Conservation (phyloP, 2,113 vertebrate genomes). For the Vireo altiloquus region DNA sequence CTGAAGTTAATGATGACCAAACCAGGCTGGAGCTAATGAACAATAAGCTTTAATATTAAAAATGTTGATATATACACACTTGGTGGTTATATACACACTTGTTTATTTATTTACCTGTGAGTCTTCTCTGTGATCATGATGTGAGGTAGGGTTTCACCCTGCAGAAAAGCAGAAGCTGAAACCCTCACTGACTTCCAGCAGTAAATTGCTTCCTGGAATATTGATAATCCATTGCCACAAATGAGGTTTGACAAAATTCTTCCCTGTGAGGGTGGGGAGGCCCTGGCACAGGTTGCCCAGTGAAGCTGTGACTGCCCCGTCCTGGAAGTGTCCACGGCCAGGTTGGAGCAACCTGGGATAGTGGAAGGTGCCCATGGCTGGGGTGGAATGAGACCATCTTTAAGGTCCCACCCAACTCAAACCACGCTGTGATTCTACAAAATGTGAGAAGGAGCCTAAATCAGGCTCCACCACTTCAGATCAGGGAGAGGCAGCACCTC, state of each 20-base stretch:
- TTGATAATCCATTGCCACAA: not conserved
- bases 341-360: not conserved
- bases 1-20: not conserved
- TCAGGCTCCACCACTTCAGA: accelerated
- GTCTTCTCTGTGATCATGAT: not conserved
- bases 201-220: not conserved
- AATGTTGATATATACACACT: not conserved
- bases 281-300: not conserved
- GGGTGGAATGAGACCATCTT: not conserved
- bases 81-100: too few relatives aligned
- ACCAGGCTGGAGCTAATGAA: not conserved
- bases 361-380: not conserved
- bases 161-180: not conserved
- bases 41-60: not conserved
- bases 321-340: not conserved
- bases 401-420: not conserved
- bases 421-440: not conserved
- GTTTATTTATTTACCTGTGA: not conserved
- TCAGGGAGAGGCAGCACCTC: not conserved
- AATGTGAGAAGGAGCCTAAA: not conserved
- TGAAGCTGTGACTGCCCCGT: not conserved
- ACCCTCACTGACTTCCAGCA: not conserved
- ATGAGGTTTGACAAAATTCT: not conserved
- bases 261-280: not conserved
- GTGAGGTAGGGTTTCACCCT: not conserved